phyloP scores from a whole-genome alignment of 92 coral and sea anemone genomes.

The Pocillopora grandis region DNA sequence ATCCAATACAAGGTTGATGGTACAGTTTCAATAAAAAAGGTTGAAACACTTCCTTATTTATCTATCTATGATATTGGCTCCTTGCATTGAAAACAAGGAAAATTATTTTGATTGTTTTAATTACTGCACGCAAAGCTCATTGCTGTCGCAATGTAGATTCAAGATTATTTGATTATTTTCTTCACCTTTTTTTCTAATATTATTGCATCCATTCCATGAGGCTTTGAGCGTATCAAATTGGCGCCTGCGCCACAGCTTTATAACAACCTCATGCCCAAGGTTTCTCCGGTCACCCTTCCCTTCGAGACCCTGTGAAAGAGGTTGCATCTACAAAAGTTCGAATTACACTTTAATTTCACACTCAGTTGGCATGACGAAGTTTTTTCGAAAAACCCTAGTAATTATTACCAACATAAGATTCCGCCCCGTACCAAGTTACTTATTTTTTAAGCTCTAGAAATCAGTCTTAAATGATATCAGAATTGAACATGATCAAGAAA shows the following conservation, averaged over 20 bases:
- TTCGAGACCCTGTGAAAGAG: no score
- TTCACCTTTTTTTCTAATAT: background rate
- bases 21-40: constrained; percentile 8
- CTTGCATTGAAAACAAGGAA: background rate
- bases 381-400: no score
- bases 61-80: background rate
- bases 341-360: no score
- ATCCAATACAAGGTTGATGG: background rate
- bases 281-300: no score
- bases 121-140: background rate
- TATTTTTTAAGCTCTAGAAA: no score
- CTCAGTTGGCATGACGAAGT: no score
- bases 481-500: no score
- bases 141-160: background rate
- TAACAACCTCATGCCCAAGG: background rate
- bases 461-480: no score
- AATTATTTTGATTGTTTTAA: background rate
- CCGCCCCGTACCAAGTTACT: no score
- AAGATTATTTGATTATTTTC: background rate
- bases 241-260: constrained; percentile 42
- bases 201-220: background rate
- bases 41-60: background rate
- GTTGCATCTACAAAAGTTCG: no score
- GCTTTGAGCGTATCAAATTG: constrained; percentile 17
- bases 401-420: no score